Conservation (phyloP, 1,140 invertebrate genomes). For the Cecropterus lyciades region DNA sequence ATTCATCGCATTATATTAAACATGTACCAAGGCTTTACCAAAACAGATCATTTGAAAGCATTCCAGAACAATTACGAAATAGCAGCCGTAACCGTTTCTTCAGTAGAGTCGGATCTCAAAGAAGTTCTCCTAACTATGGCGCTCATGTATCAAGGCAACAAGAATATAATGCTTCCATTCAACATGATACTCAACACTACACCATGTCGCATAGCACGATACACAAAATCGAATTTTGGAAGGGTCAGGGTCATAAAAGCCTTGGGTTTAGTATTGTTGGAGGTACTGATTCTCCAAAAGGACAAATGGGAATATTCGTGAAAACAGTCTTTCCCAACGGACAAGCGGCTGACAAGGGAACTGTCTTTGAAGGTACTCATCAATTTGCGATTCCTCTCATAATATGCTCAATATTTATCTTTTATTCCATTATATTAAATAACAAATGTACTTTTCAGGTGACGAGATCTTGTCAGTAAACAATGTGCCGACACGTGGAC, state of each 20-base stretch:
- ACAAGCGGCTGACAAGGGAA: conserved; percentile 92
- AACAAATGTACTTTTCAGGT: conserved; percentile 84
- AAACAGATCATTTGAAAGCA: conserved; percentile 79
- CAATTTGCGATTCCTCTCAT: background rate
- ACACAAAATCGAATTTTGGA: conserved; percentile 87
- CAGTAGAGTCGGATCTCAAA: conserved; percentile 73
- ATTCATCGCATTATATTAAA: conserved; percentile 74
- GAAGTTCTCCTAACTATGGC: conserved; percentile 60
- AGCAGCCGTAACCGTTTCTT: conserved; percentile 74
- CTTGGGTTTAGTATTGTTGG: conserved; percentile 97
- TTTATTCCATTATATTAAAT: background rate
- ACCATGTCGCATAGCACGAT: conserved; percentile 54
- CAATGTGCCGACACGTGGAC: conserved; percentile 90
- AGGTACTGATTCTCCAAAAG: conserved; percentile 94
- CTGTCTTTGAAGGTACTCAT: conserved; percentile 91
- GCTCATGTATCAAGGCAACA: conserved; percentile 64
- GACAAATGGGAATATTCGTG: conserved; percentile 95
- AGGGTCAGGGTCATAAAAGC: conserved; percentile 93
- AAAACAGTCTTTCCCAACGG: conserved; percentile 95
- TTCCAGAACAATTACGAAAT: conserved; percentile 73
- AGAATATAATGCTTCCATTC: conserved; percentile 52
- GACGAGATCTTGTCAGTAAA: conserved; percentile 97
- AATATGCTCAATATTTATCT: background rate
- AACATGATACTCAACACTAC: conserved; percentile 56
- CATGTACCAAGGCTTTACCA: conserved; percentile 73